These are phyloP conservation scores for Corythornis vintsioides DNA, from an alignment of 2,113 vertebrate species.

Conservation along the genomic window DNA sequence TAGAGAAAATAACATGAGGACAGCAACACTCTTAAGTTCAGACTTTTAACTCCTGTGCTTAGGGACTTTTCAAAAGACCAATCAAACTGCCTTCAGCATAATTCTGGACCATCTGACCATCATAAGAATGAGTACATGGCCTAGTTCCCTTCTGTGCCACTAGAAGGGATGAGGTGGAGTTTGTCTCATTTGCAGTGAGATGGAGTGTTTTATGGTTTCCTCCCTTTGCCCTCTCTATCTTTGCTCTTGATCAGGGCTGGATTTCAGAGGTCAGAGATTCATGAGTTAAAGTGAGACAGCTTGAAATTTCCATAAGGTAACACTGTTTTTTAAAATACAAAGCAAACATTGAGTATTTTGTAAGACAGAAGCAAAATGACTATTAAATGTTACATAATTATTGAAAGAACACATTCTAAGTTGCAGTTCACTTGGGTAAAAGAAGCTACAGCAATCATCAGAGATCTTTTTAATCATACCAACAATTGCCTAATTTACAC, in stretches of 20 bases:
- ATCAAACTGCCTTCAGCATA: not conserved
- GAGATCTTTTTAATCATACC: slow-evolving; percentile 12
- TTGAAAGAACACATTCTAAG: not conserved
- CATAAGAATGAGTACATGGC: not conserved
- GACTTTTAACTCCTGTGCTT: not conserved
- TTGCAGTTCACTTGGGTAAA: not conserved
- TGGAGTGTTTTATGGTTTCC: not conserved
- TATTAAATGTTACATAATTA: not conserved
- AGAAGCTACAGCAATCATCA: not conserved
- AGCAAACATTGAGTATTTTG: not conserved
- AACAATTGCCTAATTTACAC: not conserved
- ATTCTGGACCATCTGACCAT: not conserved
- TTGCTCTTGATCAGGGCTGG: not conserved
- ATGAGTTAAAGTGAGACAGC: not conserved
- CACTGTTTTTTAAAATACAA: not conserved
- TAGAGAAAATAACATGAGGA: not conserved
- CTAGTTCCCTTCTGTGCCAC: not conserved
- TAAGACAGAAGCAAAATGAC: not conserved
- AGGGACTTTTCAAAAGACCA: not conserved
- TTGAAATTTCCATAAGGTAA: not conserved
- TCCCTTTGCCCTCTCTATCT: not conserved
- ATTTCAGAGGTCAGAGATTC: not conserved
- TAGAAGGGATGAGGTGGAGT: not conserved
- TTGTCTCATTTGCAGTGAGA: not conserved
- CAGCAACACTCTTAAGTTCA: not conserved